Base-by-base conservation (phyloP, 2,113 vertebrate species). In the Tetraodon nigroviridis region DNA sequence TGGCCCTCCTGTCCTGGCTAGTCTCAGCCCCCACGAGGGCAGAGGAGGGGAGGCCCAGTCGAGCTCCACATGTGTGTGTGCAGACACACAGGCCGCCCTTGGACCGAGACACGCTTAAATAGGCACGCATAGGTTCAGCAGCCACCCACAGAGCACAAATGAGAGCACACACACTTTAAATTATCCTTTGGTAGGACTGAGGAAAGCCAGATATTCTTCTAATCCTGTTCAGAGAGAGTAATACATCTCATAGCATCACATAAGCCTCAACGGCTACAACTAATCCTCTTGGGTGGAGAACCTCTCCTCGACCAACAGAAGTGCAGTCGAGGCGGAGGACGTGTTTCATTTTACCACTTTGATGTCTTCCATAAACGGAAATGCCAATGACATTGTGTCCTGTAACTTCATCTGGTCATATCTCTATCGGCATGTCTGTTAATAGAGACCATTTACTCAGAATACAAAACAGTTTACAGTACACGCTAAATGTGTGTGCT, bases 1-100 rank as follows among this genome's bases (percentile, higher is more conserved):
- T 78, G 72, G 79, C 70, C 59, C 70, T 80, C 66, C 17, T 74
- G 69, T 76, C 73, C 80, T 86, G 82, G 76, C 79, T 78, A 69
- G 67, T 80, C 76, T 81, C 82, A 82, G 71, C 63, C 64, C 22
- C 64, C 11, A 29, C 66, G 75, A 14, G 50, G 64, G 61, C 21
- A 60, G 64, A 64, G 52, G 51, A 60, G 50, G 68, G 59, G 62
- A 59, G 55, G 24, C 48, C 18, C 12, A 29, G 42, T 41, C 21
- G 40, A 22, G 42, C 40, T 47, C n/a, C 52, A 41, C 46, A 27
- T 62, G 65, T 69, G 63, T 55, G 48, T n/a, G 10, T 19, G 51
- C 47, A 17, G 21, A 57, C 68, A 78, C 21, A 16, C 13, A 60
- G 19, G 22, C 58, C 6, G 15, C 15, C 20, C 16, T 21, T 27